phyloP scores from a whole-genome alignment of 2,113 vertebrate genomes.

The Perca flavescens region DNA sequence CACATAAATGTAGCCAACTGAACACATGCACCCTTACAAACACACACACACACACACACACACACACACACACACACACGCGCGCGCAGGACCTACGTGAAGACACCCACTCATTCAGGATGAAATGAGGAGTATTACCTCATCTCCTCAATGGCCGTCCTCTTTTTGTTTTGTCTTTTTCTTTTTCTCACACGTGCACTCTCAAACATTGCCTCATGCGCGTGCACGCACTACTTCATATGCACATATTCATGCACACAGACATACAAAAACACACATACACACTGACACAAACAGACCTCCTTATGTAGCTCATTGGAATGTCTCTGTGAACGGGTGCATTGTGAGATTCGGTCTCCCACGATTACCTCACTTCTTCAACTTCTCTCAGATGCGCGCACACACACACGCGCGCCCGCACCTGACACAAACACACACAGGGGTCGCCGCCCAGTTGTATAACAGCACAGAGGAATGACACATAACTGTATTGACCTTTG shows the following conservation, averaged over 20 bases:
- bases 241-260: conserved; percentile 61
- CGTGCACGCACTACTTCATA: conserved; percentile 52
- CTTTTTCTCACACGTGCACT: conserved; percentile 47
- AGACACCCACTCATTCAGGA: conserved; percentile 31
- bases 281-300: conserved; percentile 69
- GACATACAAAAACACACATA: conserved; percentile 35
- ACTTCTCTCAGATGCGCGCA: conserved; percentile 49
- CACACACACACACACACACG: conserved; percentile 13
- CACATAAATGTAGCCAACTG: conserved; percentile 20
- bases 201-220: conserved; percentile 56
- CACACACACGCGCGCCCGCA: neutral
- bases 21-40: neutral
- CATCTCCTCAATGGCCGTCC: conserved; percentile 66
- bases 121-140: conserved; percentile 71
- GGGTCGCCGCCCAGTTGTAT: conserved; percentile 58
- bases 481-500: conserved; percentile 75
- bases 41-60: conserved; percentile 17
- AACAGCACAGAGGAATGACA: conserved; percentile 65
- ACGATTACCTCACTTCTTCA: conserved; percentile 80
- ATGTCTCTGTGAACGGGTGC: conserved; percentile 73
- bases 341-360: conserved; percentile 75
- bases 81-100: neutral
- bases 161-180: conserved; percentile 61
- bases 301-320: conserved; percentile 74
- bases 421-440: neutral